Evolutionary conservation across 2,888 invertebrate genomes (phyloP), one percentile per base, ranked within the genome.

Genomic region (Tenthredo livida): DNA sequence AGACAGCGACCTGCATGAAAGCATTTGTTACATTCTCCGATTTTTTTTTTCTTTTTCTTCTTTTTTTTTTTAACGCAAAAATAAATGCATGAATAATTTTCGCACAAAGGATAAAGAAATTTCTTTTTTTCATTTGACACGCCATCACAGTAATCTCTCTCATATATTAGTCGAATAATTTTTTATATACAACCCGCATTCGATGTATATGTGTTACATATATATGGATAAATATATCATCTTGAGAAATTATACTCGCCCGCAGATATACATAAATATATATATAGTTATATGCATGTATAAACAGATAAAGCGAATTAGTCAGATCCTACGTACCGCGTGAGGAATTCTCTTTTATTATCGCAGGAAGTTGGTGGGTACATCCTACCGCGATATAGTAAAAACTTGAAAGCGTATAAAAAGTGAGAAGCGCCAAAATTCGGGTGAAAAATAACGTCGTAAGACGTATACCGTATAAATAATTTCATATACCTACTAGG

Each of bases 161-260:
- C 33, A 4, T 33, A 67, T 25, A 67, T 33, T 67, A 67, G 29
- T 29, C 67, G 33, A 67, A 25, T 17, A 15, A 25, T 33, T 67
- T 67, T 67, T 6, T 12, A 67, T 67, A 67, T 33, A 33, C 29
- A 67, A 33, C 67, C 67, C 67, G 33, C 33, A 67, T 67, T 67
- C 17, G 33, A 67, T 29, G 29, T 25, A 21, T 5, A 9, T 21
- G 5, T 1, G 4, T 29, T 29, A 29, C n/a, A n/a, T 29, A 29
- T 29, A 2, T 29, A 29, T 29, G 2, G 29, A 1, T 58, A 58
- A 5, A n/a, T 25, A 61, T 25, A 25, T 4, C n/a, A n/a, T n/a
- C n/a, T n/a, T 7, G 43, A 43, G 73, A 73, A n/a, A 73, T 73
- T 43, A 73, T 73, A 43, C 21, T 73, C 10, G 21, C n/a, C 58